Percentiles rank a stretch among this genome's conserved stretches.
Evolutionary conservation across 2,113 vertebrate species (phyloP).

Genomic region (Furnarius figulus): DNA sequence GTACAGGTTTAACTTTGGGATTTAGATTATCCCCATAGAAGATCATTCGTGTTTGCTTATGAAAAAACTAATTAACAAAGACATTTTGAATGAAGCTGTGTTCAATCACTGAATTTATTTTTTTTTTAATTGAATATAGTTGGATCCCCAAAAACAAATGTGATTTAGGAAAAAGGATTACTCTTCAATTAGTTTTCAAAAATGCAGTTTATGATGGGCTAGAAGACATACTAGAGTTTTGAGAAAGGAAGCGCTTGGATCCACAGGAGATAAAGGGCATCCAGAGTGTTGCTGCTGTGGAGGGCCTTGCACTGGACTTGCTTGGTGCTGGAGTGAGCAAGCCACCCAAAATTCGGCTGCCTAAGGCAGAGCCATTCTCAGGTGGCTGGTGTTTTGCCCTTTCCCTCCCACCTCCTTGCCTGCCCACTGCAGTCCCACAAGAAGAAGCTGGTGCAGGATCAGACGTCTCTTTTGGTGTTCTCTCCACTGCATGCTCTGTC

Average conservation of each 20-base stretch:
- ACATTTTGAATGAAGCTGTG: background rate
- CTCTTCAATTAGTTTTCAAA: background rate
- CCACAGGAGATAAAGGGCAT: background rate
- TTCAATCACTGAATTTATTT: background rate
- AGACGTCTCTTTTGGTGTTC: background rate
- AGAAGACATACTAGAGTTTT: background rate
- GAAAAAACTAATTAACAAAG: background rate
- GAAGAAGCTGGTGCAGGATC: background rate
- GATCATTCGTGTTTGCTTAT: background rate
- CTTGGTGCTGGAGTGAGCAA: background rate
- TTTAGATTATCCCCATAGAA: background rate
- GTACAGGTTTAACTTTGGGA: background rate
- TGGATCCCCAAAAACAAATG: accelerated
- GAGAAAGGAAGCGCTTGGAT: background rate
- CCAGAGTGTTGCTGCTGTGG: accelerated
- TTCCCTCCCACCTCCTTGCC: background rate
- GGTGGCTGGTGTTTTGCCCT: background rate
- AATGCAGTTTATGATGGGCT: background rate
- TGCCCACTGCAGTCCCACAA: background rate
- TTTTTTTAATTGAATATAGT: background rate
- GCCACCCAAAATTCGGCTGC: background rate
- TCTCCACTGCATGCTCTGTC: background rate
- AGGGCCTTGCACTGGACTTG: accelerated
- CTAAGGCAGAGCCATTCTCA: background rate
- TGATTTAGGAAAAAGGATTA: background rate